Conservation (phyloP, 2,797 vertebrate species). For the Chaetodon trifasciatus region DNA sequence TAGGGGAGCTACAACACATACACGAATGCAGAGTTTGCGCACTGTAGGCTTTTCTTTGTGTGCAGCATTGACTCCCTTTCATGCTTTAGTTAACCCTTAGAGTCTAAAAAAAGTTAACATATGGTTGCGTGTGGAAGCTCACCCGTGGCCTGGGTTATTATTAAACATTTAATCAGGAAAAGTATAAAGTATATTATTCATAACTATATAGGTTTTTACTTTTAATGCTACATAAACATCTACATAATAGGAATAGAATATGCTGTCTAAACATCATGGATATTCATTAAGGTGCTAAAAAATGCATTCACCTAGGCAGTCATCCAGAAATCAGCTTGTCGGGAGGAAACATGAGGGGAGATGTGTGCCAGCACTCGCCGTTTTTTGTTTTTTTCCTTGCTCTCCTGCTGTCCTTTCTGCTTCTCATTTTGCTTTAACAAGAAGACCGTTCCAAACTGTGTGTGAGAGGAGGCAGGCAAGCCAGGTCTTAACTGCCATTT, state of each 20-base stretch:
- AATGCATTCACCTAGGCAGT: conserved; percentile 68
- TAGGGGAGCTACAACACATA: neutral
- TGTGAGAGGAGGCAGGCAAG: conserved; percentile 40
- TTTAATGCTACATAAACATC: conserved; percentile 61
- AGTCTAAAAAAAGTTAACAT: conserved; percentile 25
- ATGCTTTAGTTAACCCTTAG: conserved; percentile 28
- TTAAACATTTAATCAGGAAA: conserved; percentile 36
- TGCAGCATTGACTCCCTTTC: conserved; percentile 2
- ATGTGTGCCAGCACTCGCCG: conserved; percentile 52
- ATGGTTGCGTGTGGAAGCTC: conserved; percentile 23
- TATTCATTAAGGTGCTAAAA: conserved; percentile 70
- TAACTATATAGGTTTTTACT: conserved; percentile 37
- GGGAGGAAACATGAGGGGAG: conserved; percentile 60
- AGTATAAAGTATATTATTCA: conserved; percentile 43
- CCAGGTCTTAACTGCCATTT: conserved; percentile 49
- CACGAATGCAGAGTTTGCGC: conserved; percentile 12
- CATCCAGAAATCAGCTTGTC: conserved; percentile 67
- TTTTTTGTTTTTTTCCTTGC: conserved; percentile 52
- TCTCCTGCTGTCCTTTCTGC: conserved; percentile 52
- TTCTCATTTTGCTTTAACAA: conserved; percentile 67
- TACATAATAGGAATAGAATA: conserved; percentile 34
- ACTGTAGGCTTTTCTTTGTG: neutral
- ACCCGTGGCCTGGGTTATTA: conserved; percentile 23
- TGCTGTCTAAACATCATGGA: conserved; percentile 37
- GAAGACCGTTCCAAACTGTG: conserved; percentile 50